Conservation (phyloP, 1,140 invertebrate species). For the Leptinotarsa defecta region DNA sequence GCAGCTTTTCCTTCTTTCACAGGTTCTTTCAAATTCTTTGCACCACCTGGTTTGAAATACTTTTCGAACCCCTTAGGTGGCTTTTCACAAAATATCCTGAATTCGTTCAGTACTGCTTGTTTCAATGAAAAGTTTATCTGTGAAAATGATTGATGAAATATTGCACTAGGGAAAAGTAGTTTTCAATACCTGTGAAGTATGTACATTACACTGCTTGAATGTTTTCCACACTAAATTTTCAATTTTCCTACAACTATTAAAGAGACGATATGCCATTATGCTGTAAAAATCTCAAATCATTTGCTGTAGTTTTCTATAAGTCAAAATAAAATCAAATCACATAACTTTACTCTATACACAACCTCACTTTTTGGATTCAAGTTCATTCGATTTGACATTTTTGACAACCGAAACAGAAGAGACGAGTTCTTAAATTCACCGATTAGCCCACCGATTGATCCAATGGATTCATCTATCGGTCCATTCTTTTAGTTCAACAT, state of each 20-base stretch:
- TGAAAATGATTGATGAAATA: constrained; percentile 33
- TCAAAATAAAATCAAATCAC: constrained; percentile 10
- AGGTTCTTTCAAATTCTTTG: constrained; percentile 44
- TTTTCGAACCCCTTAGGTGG: constrained; percentile 92
- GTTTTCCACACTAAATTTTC: constrained; percentile 54
- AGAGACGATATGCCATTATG: constrained; percentile 55
- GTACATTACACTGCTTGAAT: constrained; percentile 47
- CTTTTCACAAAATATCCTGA: constrained; percentile 68
- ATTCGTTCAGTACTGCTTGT: constrained; percentile 58
- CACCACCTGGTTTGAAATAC: constrained; percentile 71
- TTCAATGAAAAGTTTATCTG: constrained; percentile 53
- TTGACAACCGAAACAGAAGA: too few species aligned
- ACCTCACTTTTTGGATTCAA: neutral
- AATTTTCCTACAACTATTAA: constrained; percentile 52
- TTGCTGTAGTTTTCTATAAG: constrained; percentile 15
- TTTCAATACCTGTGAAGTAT: constrained; percentile 44
- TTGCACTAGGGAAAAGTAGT: constrained; percentile 25
- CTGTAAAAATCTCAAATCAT: constrained; percentile 21
- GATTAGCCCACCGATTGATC: too few species aligned
- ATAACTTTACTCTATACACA: constrained; percentile 18
- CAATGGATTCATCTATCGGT: too few species aligned
- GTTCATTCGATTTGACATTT: too few species aligned
- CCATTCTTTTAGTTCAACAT: too few species aligned
- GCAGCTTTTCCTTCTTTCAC: constrained; percentile 58
- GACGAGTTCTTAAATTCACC: too few species aligned